Conservation (phyloP, 2,888 invertebrate species). For the Aphrophora alni region DNA sequence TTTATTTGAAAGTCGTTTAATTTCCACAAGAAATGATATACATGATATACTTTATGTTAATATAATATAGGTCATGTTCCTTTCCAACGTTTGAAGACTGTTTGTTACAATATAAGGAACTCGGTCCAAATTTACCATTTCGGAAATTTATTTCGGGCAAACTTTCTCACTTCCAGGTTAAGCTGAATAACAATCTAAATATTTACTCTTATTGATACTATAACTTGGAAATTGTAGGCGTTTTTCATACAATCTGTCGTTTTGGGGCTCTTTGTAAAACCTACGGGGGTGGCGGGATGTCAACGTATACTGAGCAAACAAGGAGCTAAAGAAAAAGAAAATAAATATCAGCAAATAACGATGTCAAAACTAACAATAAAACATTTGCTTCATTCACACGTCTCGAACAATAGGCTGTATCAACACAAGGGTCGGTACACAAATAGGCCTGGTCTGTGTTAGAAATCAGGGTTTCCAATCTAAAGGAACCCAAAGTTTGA, state of each 20-base stretch:
- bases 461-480: not conserved
- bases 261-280: not conserved
- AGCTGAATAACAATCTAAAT: not conserved
- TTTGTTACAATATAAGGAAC: too few relatives aligned
- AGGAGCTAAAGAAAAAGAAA: not conserved
- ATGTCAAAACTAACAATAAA: conserved; percentile 6
- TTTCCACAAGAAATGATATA: too few relatives aligned
- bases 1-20: too few relatives aligned
- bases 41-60: too few relatives aligned
- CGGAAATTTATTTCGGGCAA: too few relatives aligned
- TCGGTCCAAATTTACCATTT: too few relatives aligned
- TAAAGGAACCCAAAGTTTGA: not conserved
- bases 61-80: too few relatives aligned
- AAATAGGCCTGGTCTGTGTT: not conserved
- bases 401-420: conserved; percentile 1
- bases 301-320: not conserved
- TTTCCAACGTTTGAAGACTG: too few relatives aligned
- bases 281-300: not conserved
- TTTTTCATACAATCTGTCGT: not conserved
- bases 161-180: too few relatives aligned
- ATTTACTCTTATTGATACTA: not conserved
- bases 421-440: not conserved
- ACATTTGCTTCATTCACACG: conserved; percentile 9
- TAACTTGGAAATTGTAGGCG: not conserved
- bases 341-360: conserved; percentile 9